Conservation (phyloP, 2,113 vertebrate genomes). For the Setophaga petechia region DNA sequence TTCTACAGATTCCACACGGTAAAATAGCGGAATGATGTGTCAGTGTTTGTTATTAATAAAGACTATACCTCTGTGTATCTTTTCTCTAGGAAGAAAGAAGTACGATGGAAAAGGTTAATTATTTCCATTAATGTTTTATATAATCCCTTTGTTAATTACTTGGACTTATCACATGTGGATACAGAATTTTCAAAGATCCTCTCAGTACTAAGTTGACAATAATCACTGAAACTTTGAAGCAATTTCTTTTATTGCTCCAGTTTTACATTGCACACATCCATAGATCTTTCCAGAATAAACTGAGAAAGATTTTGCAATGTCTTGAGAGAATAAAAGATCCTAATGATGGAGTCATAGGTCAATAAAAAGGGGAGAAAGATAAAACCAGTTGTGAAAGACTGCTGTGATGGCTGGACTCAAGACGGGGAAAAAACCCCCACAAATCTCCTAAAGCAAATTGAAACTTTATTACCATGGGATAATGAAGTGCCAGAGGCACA, state of each 20-base stretch:
- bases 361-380: background rate
- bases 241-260: background rate
- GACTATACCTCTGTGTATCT: background rate
- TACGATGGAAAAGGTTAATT: background rate
- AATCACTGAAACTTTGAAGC: background rate
- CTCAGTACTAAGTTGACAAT: background rate
- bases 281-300: background rate
- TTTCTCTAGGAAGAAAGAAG: background rate
- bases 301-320: background rate
- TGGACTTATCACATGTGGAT: background rate
- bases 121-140: background rate
- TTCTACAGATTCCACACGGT: background rate
- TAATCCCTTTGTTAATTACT: background rate
- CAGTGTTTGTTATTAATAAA: background rate
- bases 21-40: background rate
- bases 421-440: background rate
- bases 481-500: background rate
- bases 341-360: background rate
- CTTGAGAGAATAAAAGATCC: background rate
- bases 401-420: background rate
- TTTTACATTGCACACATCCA: background rate
- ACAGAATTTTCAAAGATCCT: background rate
- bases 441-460: background rate
- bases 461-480: background rate
- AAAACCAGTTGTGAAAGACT: background rate